Conservation (phyloP, 2,113 vertebrate genomes). For the Phaethornis superciliosus region DNA sequence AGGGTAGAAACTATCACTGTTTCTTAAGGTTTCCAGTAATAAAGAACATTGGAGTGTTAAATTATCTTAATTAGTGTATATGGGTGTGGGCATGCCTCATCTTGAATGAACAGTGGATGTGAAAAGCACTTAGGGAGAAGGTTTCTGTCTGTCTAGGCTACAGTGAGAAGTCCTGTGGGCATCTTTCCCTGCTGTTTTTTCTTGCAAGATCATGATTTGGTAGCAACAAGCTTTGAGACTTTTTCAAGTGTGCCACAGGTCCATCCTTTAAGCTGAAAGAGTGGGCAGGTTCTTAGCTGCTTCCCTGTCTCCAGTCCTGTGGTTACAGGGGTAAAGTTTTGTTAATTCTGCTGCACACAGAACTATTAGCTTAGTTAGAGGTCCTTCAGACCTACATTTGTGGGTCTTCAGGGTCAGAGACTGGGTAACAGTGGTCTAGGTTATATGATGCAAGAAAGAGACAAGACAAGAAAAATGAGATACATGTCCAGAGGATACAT, state of each 20-base stretch:
- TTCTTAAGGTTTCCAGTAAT: not conserved
- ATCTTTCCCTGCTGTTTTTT: not conserved
- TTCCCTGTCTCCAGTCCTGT: not conserved
- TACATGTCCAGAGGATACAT: rapidly evolving
- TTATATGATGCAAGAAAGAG: not conserved
- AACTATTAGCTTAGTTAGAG: not conserved
- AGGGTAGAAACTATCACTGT: not conserved
- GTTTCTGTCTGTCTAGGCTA: not conserved
- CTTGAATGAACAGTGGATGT: not conserved
- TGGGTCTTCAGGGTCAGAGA: not conserved
- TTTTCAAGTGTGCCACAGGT: not conserved
- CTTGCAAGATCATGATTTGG: not conserved
- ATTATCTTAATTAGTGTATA: not conserved
- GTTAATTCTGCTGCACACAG: not conserved
- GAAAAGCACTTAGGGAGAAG: not conserved
- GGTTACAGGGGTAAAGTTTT: not conserved
- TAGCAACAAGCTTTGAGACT: not conserved
- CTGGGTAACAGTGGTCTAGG: not conserved
- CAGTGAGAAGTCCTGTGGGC: not conserved
- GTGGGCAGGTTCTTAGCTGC: not conserved
- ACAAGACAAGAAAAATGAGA: not conserved
- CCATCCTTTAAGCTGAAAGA: not conserved
- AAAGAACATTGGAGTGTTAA: not conserved
- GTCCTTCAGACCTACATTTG: not conserved
- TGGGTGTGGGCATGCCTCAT: not conserved